These are phyloP conservation scores for Glaucopsyche alexis DNA, from an alignment of 2,888 invertebrate genomes.

Conservation along the genomic window DNA sequence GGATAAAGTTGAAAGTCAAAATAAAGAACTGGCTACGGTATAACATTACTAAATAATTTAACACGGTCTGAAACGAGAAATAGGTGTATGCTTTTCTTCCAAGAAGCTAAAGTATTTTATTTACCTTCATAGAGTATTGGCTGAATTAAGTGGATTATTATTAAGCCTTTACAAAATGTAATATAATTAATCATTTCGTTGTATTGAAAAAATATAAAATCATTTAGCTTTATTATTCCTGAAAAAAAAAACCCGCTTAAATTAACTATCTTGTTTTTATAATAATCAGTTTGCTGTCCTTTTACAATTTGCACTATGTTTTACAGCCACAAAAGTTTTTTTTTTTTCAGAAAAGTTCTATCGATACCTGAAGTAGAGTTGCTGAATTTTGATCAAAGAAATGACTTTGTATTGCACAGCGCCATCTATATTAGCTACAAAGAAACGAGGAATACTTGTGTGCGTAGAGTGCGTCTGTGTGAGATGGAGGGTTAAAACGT, in stretches of 20 bases:
- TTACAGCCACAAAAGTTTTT: neutral
- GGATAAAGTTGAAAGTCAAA: conserved; percentile 46
- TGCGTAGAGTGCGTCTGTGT: conserved; percentile 37
- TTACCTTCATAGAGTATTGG: neutral
- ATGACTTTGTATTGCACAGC: conserved; percentile 37
- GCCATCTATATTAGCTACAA: conserved; percentile 50
- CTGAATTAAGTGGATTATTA: neutral
- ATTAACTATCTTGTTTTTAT: too few species aligned
- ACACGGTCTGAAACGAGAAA: conserved; percentile 52
- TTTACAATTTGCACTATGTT: neutral
- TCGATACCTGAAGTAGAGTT: conserved; percentile 43
- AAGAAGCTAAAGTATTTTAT: conserved; percentile 19
- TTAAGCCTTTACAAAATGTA: neutral
- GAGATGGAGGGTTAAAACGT: conserved; percentile 64
- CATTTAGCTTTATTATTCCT: too few species aligned
- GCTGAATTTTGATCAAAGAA: conserved; percentile 38
- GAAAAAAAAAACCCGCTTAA: too few species aligned
- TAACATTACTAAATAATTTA: conserved; percentile 65
- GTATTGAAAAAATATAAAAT: too few species aligned
- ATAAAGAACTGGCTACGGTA: conserved; percentile 47
- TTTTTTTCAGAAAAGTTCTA: conserved; percentile 25
- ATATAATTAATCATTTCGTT: neutral
- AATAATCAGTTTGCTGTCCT: too few species aligned
- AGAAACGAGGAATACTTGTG: conserved; percentile 38
- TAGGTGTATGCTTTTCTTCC: conserved; percentile 51